Conservation (phyloP, 2,888 invertebrate species). For the Patella ulyssiponensis region DNA sequence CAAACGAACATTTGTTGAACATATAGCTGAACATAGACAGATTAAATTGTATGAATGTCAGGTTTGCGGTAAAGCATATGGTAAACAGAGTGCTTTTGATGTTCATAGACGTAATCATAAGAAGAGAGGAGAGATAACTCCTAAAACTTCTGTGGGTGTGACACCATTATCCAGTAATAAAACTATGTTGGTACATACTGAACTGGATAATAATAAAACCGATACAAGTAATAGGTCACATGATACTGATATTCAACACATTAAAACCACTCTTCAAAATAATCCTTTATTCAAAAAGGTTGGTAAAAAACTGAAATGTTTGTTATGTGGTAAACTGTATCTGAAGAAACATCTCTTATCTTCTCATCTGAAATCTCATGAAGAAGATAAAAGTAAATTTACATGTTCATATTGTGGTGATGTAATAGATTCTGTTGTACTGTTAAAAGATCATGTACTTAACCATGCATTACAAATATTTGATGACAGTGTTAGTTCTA, state of each 20-base stretch:
- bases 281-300: neutral
- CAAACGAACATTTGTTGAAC: neutral
- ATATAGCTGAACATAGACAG: neutral
- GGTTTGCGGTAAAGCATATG: neutral
- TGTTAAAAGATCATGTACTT: neutral
- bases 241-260: too few relatives aligned
- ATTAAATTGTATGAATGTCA: neutral
- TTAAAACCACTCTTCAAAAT: too few relatives aligned
- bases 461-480: neutral
- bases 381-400: neutral
- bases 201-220: too few relatives aligned
- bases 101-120: slow-evolving; percentile 3
- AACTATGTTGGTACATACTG: too few relatives aligned
- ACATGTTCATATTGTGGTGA: neutral
- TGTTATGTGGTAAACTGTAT: neutral
- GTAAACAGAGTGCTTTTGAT: neutral
- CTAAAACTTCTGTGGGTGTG: neutral
- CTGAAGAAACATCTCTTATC: neutral
- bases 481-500: neutral
- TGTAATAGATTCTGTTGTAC: neutral
- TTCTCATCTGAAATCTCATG: neutral
- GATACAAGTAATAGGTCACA: too few relatives aligned
- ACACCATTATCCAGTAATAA: too few relatives aligned
- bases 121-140: neutral
- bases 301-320: neutral